Base-by-base conservation (phyloP, 92 coral and sea anemone genomes). In the Micromussa lordhowensis region DNA sequence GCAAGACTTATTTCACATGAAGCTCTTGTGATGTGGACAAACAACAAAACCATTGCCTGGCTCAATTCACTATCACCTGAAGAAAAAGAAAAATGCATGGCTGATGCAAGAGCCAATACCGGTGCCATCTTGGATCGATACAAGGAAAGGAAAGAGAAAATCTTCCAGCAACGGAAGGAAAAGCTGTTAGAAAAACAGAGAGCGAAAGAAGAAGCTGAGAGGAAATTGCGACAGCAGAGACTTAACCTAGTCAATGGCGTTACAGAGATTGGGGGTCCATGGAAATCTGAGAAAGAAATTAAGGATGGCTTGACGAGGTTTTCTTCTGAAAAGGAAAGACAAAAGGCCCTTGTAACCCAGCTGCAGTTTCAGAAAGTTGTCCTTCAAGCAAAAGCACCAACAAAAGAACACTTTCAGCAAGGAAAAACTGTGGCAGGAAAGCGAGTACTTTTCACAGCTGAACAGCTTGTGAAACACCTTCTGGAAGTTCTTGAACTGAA, bases 21-120 rank as follows among this genome's bases (percentile, higher is more conserved):
- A 80, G 82, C 86, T 54, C 86, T 88, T 75, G 69, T 88, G 28
- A 88, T 88, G 91, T 88, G 86, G 91, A 81, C 91, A 49, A 81
- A 88, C 91, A 88, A 88, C 54, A 81, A 88, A 69, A 88, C 82
- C 16, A 54, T 73, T 63, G 68, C 86, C 22, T 88, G 86, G 86
- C 86, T 88, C 16, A 69, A 88, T 35, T 88, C 86, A 80, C 82
- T 81, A 18, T 81, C 86, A 73, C 81, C 75, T 8, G 82, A 88
- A 54, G 91, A 81, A 4, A 88, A 88, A 40, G 86, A 88, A 61
- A 80, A 72, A 81, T 68, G 78, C 73, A 80, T 88, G 77, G 86
- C 64, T 58, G 24, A 58, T 19, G 64, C n/a, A 58, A 58, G 64
- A 19, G 64, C 64, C 18, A 58, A 58, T 58, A n/a, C n/a, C n/a